Percentiles rank a stretch among this genome's conserved stretches.
These are phyloP conservation scores for Tipula unca DNA, from an alignment of 2,888 invertebrate species.

Conservation along the genomic window DNA sequence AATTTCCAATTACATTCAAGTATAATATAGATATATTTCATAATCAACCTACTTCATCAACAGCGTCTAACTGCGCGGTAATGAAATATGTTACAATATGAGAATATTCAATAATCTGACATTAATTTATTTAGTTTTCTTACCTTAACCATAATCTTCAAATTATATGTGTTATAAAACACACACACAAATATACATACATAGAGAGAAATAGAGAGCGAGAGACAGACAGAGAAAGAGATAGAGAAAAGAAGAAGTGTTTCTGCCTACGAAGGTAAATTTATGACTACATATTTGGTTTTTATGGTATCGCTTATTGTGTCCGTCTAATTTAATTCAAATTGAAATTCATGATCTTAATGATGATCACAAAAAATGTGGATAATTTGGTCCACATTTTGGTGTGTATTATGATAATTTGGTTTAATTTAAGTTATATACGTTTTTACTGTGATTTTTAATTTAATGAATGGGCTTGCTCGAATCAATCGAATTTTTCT, in stretches of 20 bases:
- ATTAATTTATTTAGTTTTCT: slow-evolving; percentile 3
- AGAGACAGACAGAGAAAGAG: too few relatives aligned
- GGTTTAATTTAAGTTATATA: neutral
- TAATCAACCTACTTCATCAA: neutral
- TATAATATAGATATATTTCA: neutral
- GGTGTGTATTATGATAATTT: neutral
- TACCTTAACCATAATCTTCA: slow-evolving; percentile 8
- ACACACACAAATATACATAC: neutral
- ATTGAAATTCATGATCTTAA: neutral
- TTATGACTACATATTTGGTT: neutral
- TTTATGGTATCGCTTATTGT: neutral
- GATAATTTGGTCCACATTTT: neutral
- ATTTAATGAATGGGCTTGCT: neutral
- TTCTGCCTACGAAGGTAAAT: neutral
- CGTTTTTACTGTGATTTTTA: neutral
- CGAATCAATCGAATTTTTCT: neutral
- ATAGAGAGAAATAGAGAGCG: neutral
- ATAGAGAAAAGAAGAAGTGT: neutral
- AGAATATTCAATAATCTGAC: neutral
- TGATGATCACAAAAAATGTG: neutral
- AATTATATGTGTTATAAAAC: neutral
- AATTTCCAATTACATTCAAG: neutral
- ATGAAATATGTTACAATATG: neutral
- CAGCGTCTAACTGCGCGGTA: neutral
- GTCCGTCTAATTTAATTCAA: neutral